Evolutionary conservation across 2,888 invertebrate species (phyloP), one percentile per base, ranked within the genome.

Genomic region (Adelognathus sp.): DNA sequence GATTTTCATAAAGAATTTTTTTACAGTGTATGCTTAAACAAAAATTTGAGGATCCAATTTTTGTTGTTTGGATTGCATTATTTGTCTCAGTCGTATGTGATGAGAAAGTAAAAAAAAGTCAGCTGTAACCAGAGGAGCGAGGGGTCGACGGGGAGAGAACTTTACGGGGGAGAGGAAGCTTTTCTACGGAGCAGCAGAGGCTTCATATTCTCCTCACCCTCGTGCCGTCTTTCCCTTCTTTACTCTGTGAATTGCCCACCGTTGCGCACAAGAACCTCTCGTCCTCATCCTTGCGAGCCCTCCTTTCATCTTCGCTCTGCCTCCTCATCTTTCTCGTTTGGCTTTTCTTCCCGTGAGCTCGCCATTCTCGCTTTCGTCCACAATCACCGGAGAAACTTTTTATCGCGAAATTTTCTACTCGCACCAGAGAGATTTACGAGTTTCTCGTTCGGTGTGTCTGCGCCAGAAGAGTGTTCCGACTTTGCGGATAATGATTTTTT

Each of bases 371-470:
- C 41, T 75, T 52, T 63, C 61, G 41, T 54, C 82, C 85, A 87
- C 86, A 87, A 86, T 85, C 87, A 82, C 72, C 82, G 75, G 44
- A 82, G 82, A 87, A 88, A 87, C 82, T 88, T 87, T 85, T 82
- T 84, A 84, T 85, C 85, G 83, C 75, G 76, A 82, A 84, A 83
- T 84, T 88, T 86, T 79, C 60, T 24, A 56, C 70, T 76, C 70
- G 31, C 76, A 75, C 60, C 52, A 41, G 41, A 41, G 46, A 46
- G 46, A 46, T 46, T 46, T 18, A 46, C 46, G 46, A 46, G 46
- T 21, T 46, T 46, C 24, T 46, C 46, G n/a, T n/a, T n/a, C n/a
- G n/a, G n/a, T 24, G 18, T 21, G 11, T 36, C 36, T 36, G 36
- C 9, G n/a, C 9, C 46, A 11, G 21, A 21, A 46, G 46, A 24